A percentile compares a stretch with the other conserved stretches of the same genome.
Evolutionary conservation across 2,797 vertebrate genomes (phyloP).

Genomic region (Phalanger gymnotis): DNA sequence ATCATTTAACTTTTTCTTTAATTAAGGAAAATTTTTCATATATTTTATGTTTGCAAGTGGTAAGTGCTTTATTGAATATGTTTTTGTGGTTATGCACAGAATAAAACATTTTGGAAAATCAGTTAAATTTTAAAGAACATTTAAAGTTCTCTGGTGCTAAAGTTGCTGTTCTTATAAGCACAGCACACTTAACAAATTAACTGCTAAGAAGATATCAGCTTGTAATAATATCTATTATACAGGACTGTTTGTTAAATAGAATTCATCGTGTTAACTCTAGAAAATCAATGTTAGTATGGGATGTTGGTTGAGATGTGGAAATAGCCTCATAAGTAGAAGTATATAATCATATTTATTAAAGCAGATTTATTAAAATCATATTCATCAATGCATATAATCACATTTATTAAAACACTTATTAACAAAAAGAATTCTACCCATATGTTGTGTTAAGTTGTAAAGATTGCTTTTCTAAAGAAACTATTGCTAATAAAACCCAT

Average conservation of each 20-base stretch:
- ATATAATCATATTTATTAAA: background rate
- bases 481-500: constrained; percentile 31
- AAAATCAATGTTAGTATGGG: constrained; percentile 13
- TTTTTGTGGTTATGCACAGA: background rate
- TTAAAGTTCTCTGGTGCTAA: constrained; percentile 6
- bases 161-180: background rate
- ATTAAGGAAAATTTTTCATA: background rate
- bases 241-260: constrained; percentile 54
- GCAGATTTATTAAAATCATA: background rate
- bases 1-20: background rate
- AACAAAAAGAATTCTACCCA: constrained; percentile 37
- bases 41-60: background rate
- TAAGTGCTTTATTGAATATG: background rate
- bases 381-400: background rate
- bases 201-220: background rate
- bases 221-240: background rate
- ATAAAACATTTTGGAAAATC: background rate
- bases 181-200: constrained; percentile 19
- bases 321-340: background rate
- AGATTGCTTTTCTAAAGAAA: constrained; percentile 32
- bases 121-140: constrained; percentile 42
- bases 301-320: constrained; percentile 29
- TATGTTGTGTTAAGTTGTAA: constrained; percentile 48
- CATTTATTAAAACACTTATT: background rate
- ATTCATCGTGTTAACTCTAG: constrained; percentile 29